These are phyloP conservation scores for Botia kubotai DNA, from an alignment of 2,797 vertebrate genomes.

Conservation along the genomic window DNA sequence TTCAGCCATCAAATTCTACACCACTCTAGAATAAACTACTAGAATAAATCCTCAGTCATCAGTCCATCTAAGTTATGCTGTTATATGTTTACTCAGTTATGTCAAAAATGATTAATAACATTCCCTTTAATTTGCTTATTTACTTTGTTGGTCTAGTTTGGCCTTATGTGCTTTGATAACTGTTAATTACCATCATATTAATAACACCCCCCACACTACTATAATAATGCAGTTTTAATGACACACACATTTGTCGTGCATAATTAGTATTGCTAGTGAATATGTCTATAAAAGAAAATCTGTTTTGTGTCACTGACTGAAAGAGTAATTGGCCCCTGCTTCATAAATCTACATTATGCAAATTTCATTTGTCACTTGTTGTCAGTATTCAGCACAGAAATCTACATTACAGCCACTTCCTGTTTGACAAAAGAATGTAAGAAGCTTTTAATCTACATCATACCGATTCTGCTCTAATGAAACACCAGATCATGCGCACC, in stretches of 20 bases:
- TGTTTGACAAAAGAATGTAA: conserved; percentile 33
- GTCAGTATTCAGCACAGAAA: conserved; percentile 6
- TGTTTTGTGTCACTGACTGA: conserved; percentile 38
- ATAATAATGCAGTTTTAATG: conserved; percentile 47
- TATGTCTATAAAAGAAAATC: conserved; percentile 2
- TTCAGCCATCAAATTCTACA: neutral
- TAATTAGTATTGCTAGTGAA: conserved; percentile 32
- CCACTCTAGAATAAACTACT: neutral
- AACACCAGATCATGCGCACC: conserved; percentile 5
- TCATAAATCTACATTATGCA: conserved; percentile 47
- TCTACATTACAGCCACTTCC: conserved; percentile 10
- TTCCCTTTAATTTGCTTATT: neutral
- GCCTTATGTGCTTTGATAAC: neutral
- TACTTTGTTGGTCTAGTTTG: neutral
- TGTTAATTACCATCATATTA: conserved; percentile 1
- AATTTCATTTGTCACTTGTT: conserved; percentile 16
- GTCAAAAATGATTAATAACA: neutral
- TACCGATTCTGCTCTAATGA: conserved; percentile 17
- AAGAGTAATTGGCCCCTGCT: conserved; percentile 27
- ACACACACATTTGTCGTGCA: conserved; percentile 24
- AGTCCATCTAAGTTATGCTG: neutral
- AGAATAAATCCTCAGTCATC: neutral
- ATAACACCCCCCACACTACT: neutral
- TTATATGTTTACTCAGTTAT: neutral
- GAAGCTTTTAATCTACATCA: conserved; percentile 28